These are phyloP conservation scores for Pampusana beccarii DNA, from an alignment of 2,113 vertebrate species.

Conservation along the genomic window DNA sequence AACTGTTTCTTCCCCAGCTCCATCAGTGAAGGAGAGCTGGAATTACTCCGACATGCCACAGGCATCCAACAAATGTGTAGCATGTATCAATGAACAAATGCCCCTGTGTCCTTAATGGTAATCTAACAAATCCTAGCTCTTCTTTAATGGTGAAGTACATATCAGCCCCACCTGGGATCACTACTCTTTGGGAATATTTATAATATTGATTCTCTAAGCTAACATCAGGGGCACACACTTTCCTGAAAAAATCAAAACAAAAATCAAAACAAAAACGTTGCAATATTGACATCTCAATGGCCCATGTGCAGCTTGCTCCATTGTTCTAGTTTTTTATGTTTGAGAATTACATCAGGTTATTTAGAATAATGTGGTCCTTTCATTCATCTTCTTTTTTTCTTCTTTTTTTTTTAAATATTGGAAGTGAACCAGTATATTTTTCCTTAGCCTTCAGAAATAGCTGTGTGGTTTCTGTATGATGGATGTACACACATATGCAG, in stretches of 20 bases:
- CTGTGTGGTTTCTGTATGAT: background rate
- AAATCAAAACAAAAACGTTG: background rate
- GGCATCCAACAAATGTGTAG: background rate
- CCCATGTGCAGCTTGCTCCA: background rate
- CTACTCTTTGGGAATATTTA: background rate
- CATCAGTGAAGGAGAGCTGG: background rate
- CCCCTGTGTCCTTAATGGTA: fast-evolving
- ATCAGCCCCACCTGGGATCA: background rate
- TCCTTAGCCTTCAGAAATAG: background rate
- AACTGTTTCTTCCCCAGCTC: background rate
- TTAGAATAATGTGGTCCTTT: background rate
- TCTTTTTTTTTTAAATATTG: background rate
- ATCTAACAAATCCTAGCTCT: background rate
- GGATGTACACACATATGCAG: background rate
- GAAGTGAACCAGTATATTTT: background rate
- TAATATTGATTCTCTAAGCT: background rate
- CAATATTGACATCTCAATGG: background rate
- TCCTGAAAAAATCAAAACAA: background rate
- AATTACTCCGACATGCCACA: background rate
- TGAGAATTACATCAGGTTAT: background rate
- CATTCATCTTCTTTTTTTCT: background rate
- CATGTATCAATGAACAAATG: fast-evolving
- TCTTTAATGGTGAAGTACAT: background rate
- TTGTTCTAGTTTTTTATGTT: background rate
- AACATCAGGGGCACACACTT: background rate